Evolutionary conservation across 2,888 invertebrate species (phyloP), one percentile per base, ranked within the genome.

Genomic region (Trisateles emortualis): DNA sequence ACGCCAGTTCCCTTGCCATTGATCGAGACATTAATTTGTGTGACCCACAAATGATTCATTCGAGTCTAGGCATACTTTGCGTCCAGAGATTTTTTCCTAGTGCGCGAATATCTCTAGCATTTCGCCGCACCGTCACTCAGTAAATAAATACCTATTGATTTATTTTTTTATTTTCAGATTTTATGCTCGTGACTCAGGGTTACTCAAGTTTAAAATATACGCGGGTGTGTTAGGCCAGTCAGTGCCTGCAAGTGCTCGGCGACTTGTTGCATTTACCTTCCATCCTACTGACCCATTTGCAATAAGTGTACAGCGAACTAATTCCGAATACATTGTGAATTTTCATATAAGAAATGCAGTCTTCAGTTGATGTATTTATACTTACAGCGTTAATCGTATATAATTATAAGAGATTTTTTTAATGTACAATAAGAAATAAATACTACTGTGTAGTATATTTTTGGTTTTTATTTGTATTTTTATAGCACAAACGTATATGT

Each of bases 201-300:
- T 97, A 26, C 88, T 97, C 22, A 97, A 96, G 85, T 98, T 97
- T 86, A 97, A 98, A 71, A 97, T 99, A 79, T 98, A 97, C 87
- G 96, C 97, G 0, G 95, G 98, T 24, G 96, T 93, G 94, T 95
- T 70, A 95, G 97, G 95, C 0, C 94, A 95, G 81, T 94, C 95
- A 8, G 94, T 95, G 19, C 94, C 96, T 8, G 95, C 95, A 5
- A 93, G 95, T 68, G 94, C 96, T 9, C 92, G 98, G 65, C 93
- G 97, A 66, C 94, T 99, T 10, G 98, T 98, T 3, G 98, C 99
- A 13, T 99, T 98, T 83, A 98, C 98, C 8, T 99, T 98, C 87
- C 99, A 99, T 89, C 99, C 99, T 0, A 97, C 96, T 10, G 98
- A 99, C 88, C 99, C 99, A 0, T 98, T 99, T 87, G 97, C 98